phyloP scores from a whole-genome alignment of 2,113 vertebrate species.

The Rhynchopsitta pachyrhyncha region DNA sequence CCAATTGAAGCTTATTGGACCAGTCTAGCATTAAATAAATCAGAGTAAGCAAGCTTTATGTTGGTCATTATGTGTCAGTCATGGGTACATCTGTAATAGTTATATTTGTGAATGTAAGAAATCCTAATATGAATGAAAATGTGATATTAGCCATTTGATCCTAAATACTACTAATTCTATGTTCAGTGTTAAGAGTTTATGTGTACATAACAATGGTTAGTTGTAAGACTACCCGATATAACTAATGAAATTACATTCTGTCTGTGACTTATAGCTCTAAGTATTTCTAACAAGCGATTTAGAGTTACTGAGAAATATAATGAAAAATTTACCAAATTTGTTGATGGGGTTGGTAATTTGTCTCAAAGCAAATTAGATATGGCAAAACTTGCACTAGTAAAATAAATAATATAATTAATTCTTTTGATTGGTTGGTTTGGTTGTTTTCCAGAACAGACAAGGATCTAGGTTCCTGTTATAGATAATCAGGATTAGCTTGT shows the following conservation, averaged over 20 bases:
- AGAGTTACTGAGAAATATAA: neutral
- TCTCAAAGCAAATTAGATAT: neutral
- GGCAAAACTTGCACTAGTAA: neutral
- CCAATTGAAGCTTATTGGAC: constrained; percentile 98
- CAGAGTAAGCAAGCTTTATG: constrained; percentile 82
- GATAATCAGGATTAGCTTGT: neutral
- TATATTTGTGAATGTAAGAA: neutral
- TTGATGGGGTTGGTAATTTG: neutral
- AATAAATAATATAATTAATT: neutral
- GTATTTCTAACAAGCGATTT: neutral
- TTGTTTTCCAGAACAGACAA: neutral
- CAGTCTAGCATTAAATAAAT: constrained; percentile 94
- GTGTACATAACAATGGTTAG: neutral
- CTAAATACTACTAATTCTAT: neutral
- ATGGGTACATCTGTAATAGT: neutral
- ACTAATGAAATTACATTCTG: neutral
- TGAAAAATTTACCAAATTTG: neutral
- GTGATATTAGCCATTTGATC: neutral
- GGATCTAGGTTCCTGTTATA: neutral
- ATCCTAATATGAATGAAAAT: neutral
- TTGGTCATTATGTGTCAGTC: neutral
- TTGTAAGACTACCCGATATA: neutral
- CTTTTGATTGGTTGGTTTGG: neutral
- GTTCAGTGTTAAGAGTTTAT: neutral
- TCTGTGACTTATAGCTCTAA: neutral